A percentile compares a stretch with the other conserved stretches of the same genome.
These are phyloP conservation scores for Monodelphis domestica DNA, from an alignment of 2,797 vertebrate genomes.

Conservation along the genomic window DNA sequence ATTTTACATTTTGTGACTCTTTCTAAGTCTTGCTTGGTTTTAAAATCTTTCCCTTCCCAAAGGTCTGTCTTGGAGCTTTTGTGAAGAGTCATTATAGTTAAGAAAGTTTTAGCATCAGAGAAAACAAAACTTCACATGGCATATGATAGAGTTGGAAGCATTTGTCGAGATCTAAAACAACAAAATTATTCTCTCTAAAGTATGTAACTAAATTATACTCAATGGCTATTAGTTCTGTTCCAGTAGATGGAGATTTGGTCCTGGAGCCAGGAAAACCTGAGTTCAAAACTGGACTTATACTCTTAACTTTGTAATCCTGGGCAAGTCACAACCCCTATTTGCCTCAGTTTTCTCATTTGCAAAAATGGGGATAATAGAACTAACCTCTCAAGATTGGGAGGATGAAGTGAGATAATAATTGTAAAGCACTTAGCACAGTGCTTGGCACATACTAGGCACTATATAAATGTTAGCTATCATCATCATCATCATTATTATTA, in stretches of 20 bases:
- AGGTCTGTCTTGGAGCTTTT: no score
- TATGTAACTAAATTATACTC: conserved; percentile 21
- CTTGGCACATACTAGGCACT: background rate
- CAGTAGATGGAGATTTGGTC: background rate
- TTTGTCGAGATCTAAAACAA: conserved; percentile 33
- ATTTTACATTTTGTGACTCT: no score
- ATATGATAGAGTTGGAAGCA: background rate
- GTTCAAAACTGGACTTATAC: background rate
- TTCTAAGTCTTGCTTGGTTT: no score
- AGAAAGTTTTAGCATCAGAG: background rate
- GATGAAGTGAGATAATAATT: background rate
- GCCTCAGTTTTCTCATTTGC: background rate
- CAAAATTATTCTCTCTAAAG: conserved; percentile 20
- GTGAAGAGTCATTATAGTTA: background rate
- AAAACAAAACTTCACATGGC: conserved; percentile 38
- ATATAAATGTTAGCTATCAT: background rate
- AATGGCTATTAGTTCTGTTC: conserved; percentile 29
- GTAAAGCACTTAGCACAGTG: background rate
- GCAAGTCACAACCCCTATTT: background rate
- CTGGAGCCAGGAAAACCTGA: background rate
- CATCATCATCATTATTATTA: background rate
- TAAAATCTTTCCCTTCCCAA: no score
- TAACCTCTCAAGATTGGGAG: background rate
- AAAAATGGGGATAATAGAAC: background rate
- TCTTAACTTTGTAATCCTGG: background rate